Evolutionary conservation across 2,113 vertebrate genomes (phyloP).

Genomic region (Sorex araneus): DNA sequence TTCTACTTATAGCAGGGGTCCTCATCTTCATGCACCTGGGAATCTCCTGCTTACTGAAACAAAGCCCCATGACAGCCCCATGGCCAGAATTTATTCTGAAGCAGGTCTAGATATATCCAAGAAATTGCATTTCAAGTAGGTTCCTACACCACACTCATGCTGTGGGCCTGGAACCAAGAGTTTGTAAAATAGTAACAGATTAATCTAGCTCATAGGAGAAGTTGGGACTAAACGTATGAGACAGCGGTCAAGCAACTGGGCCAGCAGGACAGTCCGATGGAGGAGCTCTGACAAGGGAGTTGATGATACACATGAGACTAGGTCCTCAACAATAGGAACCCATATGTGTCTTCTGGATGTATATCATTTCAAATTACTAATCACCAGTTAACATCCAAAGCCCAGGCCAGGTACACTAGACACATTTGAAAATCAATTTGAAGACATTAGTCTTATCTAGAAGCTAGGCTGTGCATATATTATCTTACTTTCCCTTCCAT

Average conservation of each 20-base stretch:
- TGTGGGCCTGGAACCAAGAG: background rate
- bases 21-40: background rate
- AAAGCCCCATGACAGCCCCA: background rate
- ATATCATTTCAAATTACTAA: slow-evolving; percentile 24
- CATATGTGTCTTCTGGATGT: background rate
- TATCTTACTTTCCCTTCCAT: slow-evolving; percentile 42
- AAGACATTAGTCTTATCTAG: slow-evolving; percentile 10
- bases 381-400: background rate
- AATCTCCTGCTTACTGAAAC: background rate
- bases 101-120: background rate
- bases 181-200: background rate
- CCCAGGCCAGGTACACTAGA: background rate
- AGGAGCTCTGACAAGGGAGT: background rate
- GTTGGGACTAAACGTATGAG: background rate
- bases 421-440: background rate
- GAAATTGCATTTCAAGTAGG: slow-evolving; percentile 24
- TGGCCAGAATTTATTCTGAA: background rate
- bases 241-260: background rate
- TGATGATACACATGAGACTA: background rate
- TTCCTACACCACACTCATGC: background rate
- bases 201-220: background rate
- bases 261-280: background rate
- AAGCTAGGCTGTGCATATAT: slow-evolving; percentile 55
- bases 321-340: background rate
- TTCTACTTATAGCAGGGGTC: background rate